Base-by-base conservation (phyloP, 2,888 invertebrate species). In the Hyles lineata region DNA sequence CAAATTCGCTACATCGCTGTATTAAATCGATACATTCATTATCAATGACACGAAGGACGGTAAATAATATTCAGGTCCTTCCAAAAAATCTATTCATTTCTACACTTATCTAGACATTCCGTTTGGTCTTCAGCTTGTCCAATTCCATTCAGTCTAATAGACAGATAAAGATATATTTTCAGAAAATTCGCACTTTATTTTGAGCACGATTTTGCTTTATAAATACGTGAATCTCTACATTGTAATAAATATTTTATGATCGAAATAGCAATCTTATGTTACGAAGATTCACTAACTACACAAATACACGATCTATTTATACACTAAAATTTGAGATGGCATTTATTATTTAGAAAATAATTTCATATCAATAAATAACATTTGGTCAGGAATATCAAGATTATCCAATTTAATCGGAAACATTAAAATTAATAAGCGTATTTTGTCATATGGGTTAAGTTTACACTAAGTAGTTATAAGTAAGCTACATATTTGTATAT, bases 361-460 rank as follows among this genome's bases (percentile, higher is more conserved):
- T 89, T 91, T 90, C 86, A 89, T 86, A 88, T 89, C 59, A 74
- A 73, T 88, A 88, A 89, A 91, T 92, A 93, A 92, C 91, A 90
- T 90, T 94, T 93, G 94, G 94, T 94, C 94, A 90, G 91, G 90
- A 94, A 93, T 94, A 93, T 94, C 92, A 91, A 92, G 90, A 90
- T 84, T 92, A 86, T 88, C 93, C 93, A 93, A 93, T 94, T 91
- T 90, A 83, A 93, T 93, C 93, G 93, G 94, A 94, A 92, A 92
- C 86, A 92, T 93, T 94, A 94, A 93, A 93, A 93, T 94, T 94
- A 94, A 94, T 94, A 94, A 94, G 94, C 94, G 94, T 94, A 94
- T 92, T 91, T 90, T 91, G 67, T 93, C 89, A 93, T 93, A 91
- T 90, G 91, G 92, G 89, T 92, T 92, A 90, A 86, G 79, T 81